Evolutionary conservation across 2,113 vertebrate species (phyloP).

Genomic region (western clawed frog (Xenopus tropicalis)): UCB_Xtro_10.0 CM004444.2:99965001-99965500

Average conservation of each 20-base stretch:
- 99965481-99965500: constrained; percentile 73
- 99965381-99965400: constrained; percentile 59
- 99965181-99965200: constrained; percentile 7
- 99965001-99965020: no score
- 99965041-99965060: no score
- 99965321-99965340: constrained; percentile 71
- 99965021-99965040: background rate
- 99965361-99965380: constrained; percentile 56
- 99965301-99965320: constrained; percentile 63
- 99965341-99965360: constrained; percentile 72
- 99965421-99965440: constrained; percentile 69
- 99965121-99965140: background rate
- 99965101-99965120: background rate
- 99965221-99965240: constrained; percentile 21
- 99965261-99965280: constrained; percentile 45
- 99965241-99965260: constrained; percentile 37
- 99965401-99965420: constrained; percentile 56
- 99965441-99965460: constrained; percentile 76
- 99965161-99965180: background rate
- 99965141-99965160: background rate
- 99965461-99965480: constrained; percentile 70
- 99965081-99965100: background rate
- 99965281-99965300: constrained; percentile 54
- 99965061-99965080: no score
- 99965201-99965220: constrained; percentile 7